Evolutionary conservation across 2,113 vertebrate species (phyloP), one percentile per base, ranked within the genome.

Genomic region (Neotoma lepida): DNA sequence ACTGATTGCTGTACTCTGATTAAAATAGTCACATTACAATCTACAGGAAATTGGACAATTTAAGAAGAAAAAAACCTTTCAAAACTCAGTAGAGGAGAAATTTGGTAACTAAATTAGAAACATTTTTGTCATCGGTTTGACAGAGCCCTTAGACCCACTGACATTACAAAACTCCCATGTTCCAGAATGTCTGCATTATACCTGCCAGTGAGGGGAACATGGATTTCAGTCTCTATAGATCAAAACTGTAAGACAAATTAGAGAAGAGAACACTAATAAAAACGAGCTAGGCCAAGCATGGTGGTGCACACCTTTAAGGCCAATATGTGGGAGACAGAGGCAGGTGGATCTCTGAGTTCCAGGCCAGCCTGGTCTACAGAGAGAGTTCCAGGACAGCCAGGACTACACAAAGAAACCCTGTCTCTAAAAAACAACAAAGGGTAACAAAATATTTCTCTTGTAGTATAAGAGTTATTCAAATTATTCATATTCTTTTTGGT

Each of bases 21-120:
- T 95, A 95, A 93, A 96, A 91, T 80, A 87, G 90, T 44, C 64
- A 41, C 10, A 39, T 71, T 92, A 73, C 73, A 92, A 90, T 91
- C 41, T 74, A 89, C 92, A 89, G 68, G 88, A 95, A 95, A 96
- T 92, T 90, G 70, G 58, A 54, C 49, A 44, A 81, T 76, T 85
- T 92, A 4, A 28, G 73, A 89, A 54, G 51, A 64, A 92, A 92
- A 96, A 92, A 96, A 44, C 6, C 58, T 88, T n/a, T 86, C 54
- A 95, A 94, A 30, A 63, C 44, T 93, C 76, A 70, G 44, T 58
- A 78, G 58, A 77, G 44, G 49, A 80, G 61, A 86, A 95, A 87
- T 56, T 93, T 85, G 64, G 73, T 74, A 64, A 20, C 80, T 85
- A 78, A 92, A 90, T 95, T 77, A 76, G 89, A 93, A 90, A 89